phyloP scores from a whole-genome alignment of 2,888 invertebrate genomes.

The Muschampia plurimacula region DNA sequence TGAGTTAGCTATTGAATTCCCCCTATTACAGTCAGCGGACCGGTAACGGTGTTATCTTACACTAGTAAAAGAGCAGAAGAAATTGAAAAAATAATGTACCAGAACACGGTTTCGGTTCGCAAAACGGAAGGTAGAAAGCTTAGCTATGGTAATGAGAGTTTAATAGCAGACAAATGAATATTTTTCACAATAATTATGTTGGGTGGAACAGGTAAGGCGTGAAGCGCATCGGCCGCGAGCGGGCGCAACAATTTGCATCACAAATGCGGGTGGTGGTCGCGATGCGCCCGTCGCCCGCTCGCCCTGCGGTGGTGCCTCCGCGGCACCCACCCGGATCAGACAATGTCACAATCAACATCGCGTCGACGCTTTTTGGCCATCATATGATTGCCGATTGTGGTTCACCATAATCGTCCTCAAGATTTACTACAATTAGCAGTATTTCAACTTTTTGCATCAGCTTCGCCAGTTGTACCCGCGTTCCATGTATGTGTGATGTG shows the following conservation, averaged over 20 bases:
- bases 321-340: slow-evolving; percentile 67
- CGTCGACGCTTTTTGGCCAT: slow-evolving; percentile 82
- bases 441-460: neutral
- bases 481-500: too few relatives aligned
- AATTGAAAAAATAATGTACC: slow-evolving; percentile 10
- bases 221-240: slow-evolving; percentile 65
- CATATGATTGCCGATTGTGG: slow-evolving; percentile 82
- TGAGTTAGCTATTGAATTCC: slow-evolving; percentile 78
- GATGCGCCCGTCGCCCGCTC: slow-evolving; percentile 56
- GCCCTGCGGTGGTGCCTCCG: slow-evolving; percentile 54
- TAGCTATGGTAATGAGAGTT: slow-evolving; percentile 67
- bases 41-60: slow-evolving; percentile 62
- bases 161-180: slow-evolving; percentile 78
- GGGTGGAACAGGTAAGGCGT: slow-evolving; percentile 77
- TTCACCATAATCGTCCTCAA: slow-evolving; percentile 65
- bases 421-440: slow-evolving; percentile 47
- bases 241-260: slow-evolving; percentile 70
- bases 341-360: slow-evolving; percentile 85
- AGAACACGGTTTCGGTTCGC: slow-evolving; percentile 33
- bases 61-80: slow-evolving; percentile 51
- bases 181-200: slow-evolving; percentile 80
- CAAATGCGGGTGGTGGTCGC: slow-evolving; percentile 71
- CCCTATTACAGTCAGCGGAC: slow-evolving; percentile 62
- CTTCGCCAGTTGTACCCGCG: neutral
- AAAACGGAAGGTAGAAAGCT: slow-evolving; percentile 46